phyloP scores from a whole-genome alignment of 2,797 vertebrate species.

The Pangasius macronema region DNA sequence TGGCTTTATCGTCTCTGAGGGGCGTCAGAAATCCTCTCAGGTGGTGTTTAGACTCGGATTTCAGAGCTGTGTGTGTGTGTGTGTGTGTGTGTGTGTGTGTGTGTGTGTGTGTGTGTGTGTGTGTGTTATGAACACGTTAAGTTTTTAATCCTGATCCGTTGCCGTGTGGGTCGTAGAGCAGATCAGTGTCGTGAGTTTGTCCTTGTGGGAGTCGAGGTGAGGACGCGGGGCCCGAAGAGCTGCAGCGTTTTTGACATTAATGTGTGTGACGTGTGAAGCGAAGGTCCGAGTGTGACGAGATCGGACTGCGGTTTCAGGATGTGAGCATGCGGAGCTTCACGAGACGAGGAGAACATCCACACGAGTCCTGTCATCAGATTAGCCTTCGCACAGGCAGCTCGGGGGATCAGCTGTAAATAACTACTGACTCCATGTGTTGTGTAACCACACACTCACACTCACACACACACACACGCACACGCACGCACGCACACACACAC shows the following conservation, averaged over 20 bases:
- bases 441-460: constrained; percentile 65
- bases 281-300: constrained; percentile 16
- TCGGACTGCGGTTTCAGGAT: constrained; percentile 12
- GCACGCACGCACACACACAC: background rate
- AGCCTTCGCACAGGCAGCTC: constrained; percentile 73
- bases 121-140: background rate
- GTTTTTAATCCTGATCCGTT: background rate
- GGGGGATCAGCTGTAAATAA: constrained; percentile 75
- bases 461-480: background rate
- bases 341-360: background rate
- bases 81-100: background rate
- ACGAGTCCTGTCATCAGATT: constrained; percentile 62
- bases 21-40: background rate
- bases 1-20: background rate
- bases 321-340: constrained; percentile 2
- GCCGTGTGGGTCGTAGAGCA: background rate
- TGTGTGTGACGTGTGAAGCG: constrained; percentile 16
- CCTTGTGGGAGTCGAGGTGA: background rate
- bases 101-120: constrained; percentile 1
- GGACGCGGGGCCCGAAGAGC: background rate
- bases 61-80: background rate
- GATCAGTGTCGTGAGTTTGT: constrained; percentile 14
- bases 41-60: background rate
- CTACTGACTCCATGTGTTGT: constrained; percentile 65
- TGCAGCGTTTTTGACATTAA: constrained; percentile 3